Conservation (phyloP, 2,113 vertebrate genomes). For the Origma solitaria region DNA sequence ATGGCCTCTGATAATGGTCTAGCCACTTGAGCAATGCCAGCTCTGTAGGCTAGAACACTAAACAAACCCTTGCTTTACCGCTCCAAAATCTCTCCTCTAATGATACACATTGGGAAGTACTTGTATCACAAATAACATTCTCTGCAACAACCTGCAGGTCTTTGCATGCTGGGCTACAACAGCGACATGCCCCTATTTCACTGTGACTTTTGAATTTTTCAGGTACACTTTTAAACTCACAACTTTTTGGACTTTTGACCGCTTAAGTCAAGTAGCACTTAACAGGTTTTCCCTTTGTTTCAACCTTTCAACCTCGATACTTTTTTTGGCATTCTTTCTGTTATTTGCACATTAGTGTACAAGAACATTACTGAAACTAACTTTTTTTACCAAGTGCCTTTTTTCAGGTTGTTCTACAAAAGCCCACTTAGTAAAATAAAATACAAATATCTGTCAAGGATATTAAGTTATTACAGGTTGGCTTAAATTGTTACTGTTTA, state of each 20-base stretch:
- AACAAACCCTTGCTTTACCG: not conserved
- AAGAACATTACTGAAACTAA: not conserved
- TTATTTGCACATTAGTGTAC: not conserved
- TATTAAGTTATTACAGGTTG: not conserved
- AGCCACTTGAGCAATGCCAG: accelerated
- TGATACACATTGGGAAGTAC: not conserved
- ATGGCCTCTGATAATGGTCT: not conserved
- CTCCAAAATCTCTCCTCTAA: not conserved
- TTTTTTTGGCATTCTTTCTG: not conserved
- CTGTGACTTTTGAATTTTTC: not conserved
- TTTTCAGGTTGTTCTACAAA: not conserved
- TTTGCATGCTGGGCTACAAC: not conserved
- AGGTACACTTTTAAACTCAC: not conserved
- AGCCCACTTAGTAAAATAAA: not conserved
- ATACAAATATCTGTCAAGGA: not conserved
- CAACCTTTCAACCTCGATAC: not conserved
- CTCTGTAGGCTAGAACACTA: not conserved
- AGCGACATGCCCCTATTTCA: not conserved
- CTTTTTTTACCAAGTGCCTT: not conserved
- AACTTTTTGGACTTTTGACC: not conserved
- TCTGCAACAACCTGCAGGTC: not conserved
- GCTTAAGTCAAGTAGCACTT: not conserved
- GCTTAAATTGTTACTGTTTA: not conserved
- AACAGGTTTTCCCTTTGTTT: not conserved
- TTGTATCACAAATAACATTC: not conserved